Evolutionary conservation across 92 coral and sea anemone genomes (phyloP), one percentile per base, ranked within the genome.

Genomic region (Siderastrea radians): DNA sequence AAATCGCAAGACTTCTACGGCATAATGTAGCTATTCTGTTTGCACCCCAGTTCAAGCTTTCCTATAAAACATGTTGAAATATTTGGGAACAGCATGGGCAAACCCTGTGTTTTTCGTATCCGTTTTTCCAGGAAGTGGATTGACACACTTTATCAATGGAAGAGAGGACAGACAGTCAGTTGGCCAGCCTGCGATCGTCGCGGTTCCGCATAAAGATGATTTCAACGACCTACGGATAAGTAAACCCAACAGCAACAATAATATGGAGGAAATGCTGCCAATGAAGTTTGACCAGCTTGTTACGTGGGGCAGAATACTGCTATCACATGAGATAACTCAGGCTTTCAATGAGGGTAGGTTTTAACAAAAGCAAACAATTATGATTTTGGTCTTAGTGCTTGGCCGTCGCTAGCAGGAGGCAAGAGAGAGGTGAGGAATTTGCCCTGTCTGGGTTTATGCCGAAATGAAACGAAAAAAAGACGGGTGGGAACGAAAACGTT

Each of bases 211-310:
- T 5, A 73, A 38, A 11, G 49, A 74, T 61, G 16, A 60, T 5
- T 73, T 74, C 64, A 63, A 84, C 65, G 72, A 59, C 16, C 46
- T 84, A 0, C 73, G 73, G 48, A 84, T 84, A 5, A 74, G 87
- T 53, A 84, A 84, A 11, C 73, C 87, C 17, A 84, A 84, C 55
- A 58, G 59, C 72, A 84, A 84, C 80, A 72, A 84, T 64, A 48
- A n/a, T 5, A 76, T 26, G 8, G 63, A 74, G 4, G 52, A 84
- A 10, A 84, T 84, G 63, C 51, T 84, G 44, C 79, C 79, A 4
- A 16, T 84, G 87, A 84, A 84, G n/a, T 49, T 84, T 74, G 87
- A 84, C 65, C 80, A 84, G 73, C 19, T 83, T 19, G 87, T 63
- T 7, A 74, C 74, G 3, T 84, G 87, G 87, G 13, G 10, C 7